Conservation (phyloP, 2,113 vertebrate genomes). For the Amazona vittata region DNA sequence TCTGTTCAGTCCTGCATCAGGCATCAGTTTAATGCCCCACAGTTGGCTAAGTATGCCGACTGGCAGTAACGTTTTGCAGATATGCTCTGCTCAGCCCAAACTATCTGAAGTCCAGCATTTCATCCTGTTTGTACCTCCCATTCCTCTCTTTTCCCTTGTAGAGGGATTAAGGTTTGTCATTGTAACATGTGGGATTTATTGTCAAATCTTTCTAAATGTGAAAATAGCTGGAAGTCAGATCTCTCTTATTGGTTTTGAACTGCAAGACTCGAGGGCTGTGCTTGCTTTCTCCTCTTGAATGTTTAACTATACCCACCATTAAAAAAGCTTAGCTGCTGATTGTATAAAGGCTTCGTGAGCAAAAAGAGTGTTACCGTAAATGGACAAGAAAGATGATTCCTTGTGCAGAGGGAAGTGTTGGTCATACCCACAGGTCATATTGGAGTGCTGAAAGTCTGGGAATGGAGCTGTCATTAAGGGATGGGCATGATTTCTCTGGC, state of each 20-base stretch:
- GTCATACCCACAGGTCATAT: background rate
- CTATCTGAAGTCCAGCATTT: background rate
- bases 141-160: background rate
- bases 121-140: background rate
- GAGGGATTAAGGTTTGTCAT: background rate
- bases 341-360: background rate
- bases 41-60: background rate
- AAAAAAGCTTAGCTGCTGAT: background rate
- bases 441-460: background rate
- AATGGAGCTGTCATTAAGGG: background rate
- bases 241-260: background rate
- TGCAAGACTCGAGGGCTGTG: accelerated
- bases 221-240: background rate
- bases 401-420: background rate
- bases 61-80: background rate
- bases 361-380: background rate
- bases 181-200: background rate
- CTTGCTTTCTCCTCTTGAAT: background rate
- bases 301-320: background rate
- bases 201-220: background rate
- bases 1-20: background rate
- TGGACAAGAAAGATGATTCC: background rate
- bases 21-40: background rate
- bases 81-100: background rate
- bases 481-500: background rate